Evolutionary conservation across 1,140 invertebrate species (phyloP), one percentile per base, ranked within the genome.

Genomic region (Leptoteleia sp.): DNA sequence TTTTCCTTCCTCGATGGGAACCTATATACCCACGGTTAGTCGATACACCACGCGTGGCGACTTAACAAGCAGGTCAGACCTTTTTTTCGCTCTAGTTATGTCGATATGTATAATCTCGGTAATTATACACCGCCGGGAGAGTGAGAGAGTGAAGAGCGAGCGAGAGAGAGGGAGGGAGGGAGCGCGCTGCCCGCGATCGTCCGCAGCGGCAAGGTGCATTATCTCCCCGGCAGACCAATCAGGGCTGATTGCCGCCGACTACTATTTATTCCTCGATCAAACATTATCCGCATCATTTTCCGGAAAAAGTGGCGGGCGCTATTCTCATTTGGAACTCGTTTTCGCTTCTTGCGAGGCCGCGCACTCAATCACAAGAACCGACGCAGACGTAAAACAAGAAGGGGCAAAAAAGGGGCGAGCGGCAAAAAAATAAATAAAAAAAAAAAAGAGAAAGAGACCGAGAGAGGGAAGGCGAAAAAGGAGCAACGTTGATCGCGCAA

Each of bases 71-170:
- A 71, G 83, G 81, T 83, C 83, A 83, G 71, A 80, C n/a, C 65
- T 85, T 87, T 85, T 85, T 86, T 86, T 86, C 84, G 83, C 84
- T 84, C 84, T 73, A 87, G 81, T 87, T 87, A 84, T 80, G 81
- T 82, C 83, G 84, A 86, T 87, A 84, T 86, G 81, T 87, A 84
- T 86, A 85, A 85, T 87, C 85, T 81, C 55, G 61, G 78, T 87
- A 83, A 87, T 85, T 87, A 86, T 82, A 86, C 82, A 85, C 68
- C 72, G 62, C 59, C 54, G 25, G 22, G 3, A 25, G 22, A 25
- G 22, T 3, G 70, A 78, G n/a, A n/a, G n/a, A n/a, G n/a, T n/a
- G n/a, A n/a, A n/a, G n/a, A n/a, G n/a, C n/a, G n/a, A n/a, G n/a
- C n/a, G n/a, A n/a, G n/a, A n/a, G n/a, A n/a, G n/a, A n/a, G n/a